Evolutionary conservation across 2,888 invertebrate species (phyloP).

Genomic region (Synergus gifuensis): DNA sequence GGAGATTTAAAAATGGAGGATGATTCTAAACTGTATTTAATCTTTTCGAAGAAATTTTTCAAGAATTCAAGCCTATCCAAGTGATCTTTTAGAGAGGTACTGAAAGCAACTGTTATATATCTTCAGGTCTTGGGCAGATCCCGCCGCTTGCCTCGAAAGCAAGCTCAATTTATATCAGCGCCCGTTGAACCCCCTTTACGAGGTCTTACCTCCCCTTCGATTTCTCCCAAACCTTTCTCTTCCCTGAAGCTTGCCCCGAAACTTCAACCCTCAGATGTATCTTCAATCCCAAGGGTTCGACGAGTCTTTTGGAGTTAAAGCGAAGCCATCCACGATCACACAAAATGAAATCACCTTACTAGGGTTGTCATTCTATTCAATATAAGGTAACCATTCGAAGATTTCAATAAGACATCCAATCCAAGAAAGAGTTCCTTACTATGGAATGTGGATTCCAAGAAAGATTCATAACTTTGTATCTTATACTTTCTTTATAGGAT

Average conservation of each 20-base stretch:
- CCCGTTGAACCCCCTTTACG: constrained; percentile 75
- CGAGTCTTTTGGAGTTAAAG: constrained; percentile 61
- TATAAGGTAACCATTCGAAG: constrained; percentile 33
- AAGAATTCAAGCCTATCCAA: constrained; percentile 30
- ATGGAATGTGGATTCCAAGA: background rate
- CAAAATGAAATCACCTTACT: constrained; percentile 42
- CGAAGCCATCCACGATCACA: constrained; percentile 65
- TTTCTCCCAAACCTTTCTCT: constrained; percentile 56
- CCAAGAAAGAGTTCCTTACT: background rate
- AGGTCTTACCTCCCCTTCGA: constrained; percentile 65
- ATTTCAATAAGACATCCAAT: constrained; percentile 34
- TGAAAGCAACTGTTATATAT: constrained; percentile 72
- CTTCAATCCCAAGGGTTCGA: constrained; percentile 54
- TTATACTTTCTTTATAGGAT: background rate
- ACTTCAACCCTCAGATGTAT: constrained; percentile 58
- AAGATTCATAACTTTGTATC: background rate
- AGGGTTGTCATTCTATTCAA: constrained; percentile 36
- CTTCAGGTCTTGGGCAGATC: constrained; percentile 68
- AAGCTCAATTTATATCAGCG: constrained; percentile 77
- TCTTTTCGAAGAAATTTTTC: background rate
- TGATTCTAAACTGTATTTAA: background rate
- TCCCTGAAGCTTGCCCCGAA: constrained; percentile 50
- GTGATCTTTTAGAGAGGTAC: constrained; percentile 68
- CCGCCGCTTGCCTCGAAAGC: constrained; percentile 76
- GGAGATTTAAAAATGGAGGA: background rate